Percentiles rank a stretch among this genome's conserved stretches.
Conservation (phyloP, 2,888 invertebrate species). For the Pseudeuparius sepicola region DNA sequence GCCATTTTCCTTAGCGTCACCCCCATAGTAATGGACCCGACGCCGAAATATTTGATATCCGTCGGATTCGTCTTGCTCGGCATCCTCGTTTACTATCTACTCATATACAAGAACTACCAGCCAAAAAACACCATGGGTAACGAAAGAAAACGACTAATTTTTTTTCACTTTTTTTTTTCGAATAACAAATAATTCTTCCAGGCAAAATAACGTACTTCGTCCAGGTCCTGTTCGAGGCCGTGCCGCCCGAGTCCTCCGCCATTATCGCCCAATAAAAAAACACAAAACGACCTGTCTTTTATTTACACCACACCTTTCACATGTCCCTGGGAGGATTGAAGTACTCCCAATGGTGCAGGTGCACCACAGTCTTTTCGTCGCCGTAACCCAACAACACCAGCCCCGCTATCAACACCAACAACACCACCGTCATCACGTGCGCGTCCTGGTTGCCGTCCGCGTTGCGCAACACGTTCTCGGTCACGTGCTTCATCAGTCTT, state of each 20-base stretch:
- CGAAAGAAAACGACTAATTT: too few species aligned
- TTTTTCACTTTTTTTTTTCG: too few species aligned
- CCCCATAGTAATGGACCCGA: conserved; percentile 67
- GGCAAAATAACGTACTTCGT: conserved; percentile 53
- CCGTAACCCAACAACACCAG: conserved; percentile 66
- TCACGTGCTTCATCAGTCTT: conserved; percentile 56
- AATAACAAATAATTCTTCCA: conserved; percentile 36
- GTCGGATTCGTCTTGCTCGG: conserved; percentile 61
- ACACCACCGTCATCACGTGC: conserved; percentile 67
- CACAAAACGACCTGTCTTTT: too few species aligned
- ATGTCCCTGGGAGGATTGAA: conserved; percentile 67
- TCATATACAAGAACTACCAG: conserved; percentile 59
- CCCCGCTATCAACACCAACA: conserved; percentile 68
- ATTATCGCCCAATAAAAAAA: too few species aligned
- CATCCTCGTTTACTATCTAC: conserved; percentile 59
- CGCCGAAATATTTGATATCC: conserved; percentile 66
- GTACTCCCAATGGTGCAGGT: conserved; percentile 81
- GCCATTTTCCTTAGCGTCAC: conserved; percentile 63
- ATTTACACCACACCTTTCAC: too few species aligned
- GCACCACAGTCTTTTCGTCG: conserved; percentile 54
- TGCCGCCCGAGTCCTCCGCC: conserved; percentile 43
- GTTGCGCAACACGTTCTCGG: conserved; percentile 48
- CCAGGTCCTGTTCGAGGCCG: conserved; percentile 58
- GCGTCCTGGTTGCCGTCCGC: conserved; percentile 60
- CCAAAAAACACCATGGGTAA: conserved; percentile 53